Evolutionary conservation across 2,113 vertebrate species (phyloP).

Genomic region (Strix uralensis): DNA sequence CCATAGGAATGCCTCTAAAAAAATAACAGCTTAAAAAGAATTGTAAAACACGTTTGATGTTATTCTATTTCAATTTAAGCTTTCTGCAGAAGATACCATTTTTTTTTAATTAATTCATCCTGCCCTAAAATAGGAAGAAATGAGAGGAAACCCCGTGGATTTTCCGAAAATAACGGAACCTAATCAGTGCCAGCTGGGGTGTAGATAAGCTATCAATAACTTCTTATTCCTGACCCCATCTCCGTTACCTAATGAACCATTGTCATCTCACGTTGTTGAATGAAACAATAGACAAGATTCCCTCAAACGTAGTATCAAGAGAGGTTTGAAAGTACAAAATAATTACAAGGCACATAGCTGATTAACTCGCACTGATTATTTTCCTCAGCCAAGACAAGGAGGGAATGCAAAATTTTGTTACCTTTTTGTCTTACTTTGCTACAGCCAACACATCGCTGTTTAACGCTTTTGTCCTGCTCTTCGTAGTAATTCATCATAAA

Average conservation of each 20-base stretch:
- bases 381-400: not conserved
- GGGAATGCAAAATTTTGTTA: not conserved
- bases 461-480: not conserved
- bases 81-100: not conserved
- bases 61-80: not conserved
- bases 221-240: not conserved
- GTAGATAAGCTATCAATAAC: not conserved
- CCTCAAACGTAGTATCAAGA: not conserved
- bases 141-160: not conserved
- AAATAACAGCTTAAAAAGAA: not conserved
- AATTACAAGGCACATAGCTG: not conserved
- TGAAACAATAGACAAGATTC: not conserved
- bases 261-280: not conserved
- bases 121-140: not conserved
- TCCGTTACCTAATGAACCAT: not conserved
- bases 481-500: not conserved
- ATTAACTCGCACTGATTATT: conserved; percentile 27
- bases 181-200: not conserved
- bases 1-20: not conserved
- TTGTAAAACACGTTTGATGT: not conserved
- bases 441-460: not conserved
- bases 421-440: not conserved
- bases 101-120: conserved; percentile 15
- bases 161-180: not conserved
- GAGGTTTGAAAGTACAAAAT: not conserved